Evolutionary conservation across 30 jellyfish, hydroid and myxozoan species (phyloP).

Genomic region (Nemopilema nomurai): DNA sequence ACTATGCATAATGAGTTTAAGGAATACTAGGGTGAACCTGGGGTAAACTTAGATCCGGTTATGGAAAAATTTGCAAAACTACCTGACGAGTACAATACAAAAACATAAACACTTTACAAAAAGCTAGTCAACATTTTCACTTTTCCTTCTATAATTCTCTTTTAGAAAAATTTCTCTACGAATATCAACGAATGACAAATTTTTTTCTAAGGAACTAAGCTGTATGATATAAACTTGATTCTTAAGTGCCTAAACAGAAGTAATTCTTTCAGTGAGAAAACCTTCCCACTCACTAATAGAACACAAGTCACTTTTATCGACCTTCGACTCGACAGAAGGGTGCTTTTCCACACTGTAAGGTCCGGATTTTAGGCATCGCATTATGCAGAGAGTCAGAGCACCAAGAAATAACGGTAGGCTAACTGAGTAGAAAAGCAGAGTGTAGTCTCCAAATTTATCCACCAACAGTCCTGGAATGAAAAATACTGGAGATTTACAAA

Average conservation of each 20-base stretch:
- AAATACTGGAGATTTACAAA: not conserved
- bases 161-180: too few species aligned
- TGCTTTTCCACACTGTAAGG: not conserved
- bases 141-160: too few species aligned
- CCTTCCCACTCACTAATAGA: not conserved
- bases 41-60: too few species aligned
- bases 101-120: too few species aligned
- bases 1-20: too few species aligned
- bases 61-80: too few species aligned
- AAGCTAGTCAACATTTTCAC: too few species aligned
- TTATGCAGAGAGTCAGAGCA: constrained; percentile 4
- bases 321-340: not conserved
- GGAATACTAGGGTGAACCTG: too few species aligned
- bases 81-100: too few species aligned
- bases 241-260: not conserved
- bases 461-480: constrained; percentile 10
- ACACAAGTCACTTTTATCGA: not conserved
- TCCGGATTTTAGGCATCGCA: constrained; percentile 32
- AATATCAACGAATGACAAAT: too few species aligned
- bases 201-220: too few species aligned
- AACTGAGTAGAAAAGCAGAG: constrained; percentile 21
- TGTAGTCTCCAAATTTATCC: constrained; percentile 13
- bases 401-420: constrained; percentile 20
- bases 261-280: constrained; percentile 20
- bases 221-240: not conserved